Evolutionary conservation across 1,140 invertebrate genomes (phyloP).

Genomic region (Neelides sp.): DNA sequence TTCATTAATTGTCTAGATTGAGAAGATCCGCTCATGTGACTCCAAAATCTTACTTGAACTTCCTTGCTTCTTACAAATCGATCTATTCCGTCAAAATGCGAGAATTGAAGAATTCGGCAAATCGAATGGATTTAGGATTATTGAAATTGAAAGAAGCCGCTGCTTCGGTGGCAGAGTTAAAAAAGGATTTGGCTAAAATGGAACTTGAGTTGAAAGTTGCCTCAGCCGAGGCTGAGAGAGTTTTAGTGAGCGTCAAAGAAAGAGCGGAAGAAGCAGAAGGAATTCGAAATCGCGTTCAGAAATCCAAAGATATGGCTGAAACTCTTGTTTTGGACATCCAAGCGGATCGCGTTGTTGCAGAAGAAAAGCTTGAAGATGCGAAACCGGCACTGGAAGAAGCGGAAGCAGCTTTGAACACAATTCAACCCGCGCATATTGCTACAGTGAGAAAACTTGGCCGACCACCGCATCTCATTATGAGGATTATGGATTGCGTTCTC

Average conservation of each 20-base stretch:
- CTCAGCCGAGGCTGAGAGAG: conserved; percentile 73
- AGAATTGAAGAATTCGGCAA: conserved; percentile 74
- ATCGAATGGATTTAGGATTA: conserved; percentile 85
- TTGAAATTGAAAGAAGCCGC: conserved; percentile 88
- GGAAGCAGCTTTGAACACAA: conserved; percentile 87
- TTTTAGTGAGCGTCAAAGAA: conserved; percentile 65
- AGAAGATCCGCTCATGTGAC: conserved; percentile 88
- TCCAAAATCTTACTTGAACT: conserved; percentile 92
- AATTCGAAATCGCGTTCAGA: conserved; percentile 88
- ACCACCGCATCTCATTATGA: conserved; percentile 92
- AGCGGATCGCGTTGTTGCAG: conserved; percentile 77
- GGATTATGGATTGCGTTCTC: conserved; percentile 93
- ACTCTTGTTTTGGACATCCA: conserved; percentile 78
- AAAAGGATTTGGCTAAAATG: conserved; percentile 83
- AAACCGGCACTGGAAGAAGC: conserved; percentile 86
- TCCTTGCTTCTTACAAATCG: conserved; percentile 87
- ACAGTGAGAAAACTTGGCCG: conserved; percentile 86
- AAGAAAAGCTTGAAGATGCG: conserved; percentile 77
- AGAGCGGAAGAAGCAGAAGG: conserved; percentile 86
- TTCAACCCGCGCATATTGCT: conserved; percentile 89
- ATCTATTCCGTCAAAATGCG: conserved; percentile 73
- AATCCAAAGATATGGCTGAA: conserved; percentile 90
- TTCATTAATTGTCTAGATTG: conserved; percentile 43
- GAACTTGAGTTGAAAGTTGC: conserved; percentile 81
- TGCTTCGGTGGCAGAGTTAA: conserved; percentile 74